Conservation (phyloP, 2,797 vertebrate species). For the Tangara arthus region DNA sequence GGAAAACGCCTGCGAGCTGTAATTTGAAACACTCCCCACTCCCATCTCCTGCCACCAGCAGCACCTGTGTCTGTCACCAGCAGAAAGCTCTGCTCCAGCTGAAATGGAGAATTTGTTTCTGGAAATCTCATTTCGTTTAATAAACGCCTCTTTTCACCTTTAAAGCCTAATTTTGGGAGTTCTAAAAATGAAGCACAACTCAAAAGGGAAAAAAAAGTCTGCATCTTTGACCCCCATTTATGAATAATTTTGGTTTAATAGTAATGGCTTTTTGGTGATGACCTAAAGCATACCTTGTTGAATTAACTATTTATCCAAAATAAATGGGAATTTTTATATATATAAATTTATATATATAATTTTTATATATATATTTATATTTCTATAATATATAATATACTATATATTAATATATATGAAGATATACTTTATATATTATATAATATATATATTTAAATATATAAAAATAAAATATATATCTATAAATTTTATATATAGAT, state of each 20-base stretch:
- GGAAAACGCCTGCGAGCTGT: not conserved
- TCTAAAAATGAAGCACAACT: not conserved
- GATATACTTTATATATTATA: no score
- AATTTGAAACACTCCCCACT: not conserved
- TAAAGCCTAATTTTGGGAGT: not conserved
- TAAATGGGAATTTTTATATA: not conserved
- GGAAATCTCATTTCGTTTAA: not conserved
- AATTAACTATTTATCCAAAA: not conserved
- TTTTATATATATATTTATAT: no score
- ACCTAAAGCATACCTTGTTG: not conserved
- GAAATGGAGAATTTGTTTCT: not conserved
- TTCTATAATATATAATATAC: no score
- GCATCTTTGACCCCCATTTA: not conserved
- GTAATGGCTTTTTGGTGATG: not conserved
- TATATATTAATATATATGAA: no score
- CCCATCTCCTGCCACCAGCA: not conserved
- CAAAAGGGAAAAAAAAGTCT: not conserved
- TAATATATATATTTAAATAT: no score
- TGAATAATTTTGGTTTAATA: not conserved
- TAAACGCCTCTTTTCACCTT: not conserved
- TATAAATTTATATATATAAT: no score
- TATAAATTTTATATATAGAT: no score
- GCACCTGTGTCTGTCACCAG: accelerated
- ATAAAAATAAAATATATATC: no score
- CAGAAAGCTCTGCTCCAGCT: not conserved